Percentiles rank a stretch among this genome's conserved stretches.
Conservation (phyloP, 92 coral and sea anemone species). For the Micromussa lordhowensis region DNA sequence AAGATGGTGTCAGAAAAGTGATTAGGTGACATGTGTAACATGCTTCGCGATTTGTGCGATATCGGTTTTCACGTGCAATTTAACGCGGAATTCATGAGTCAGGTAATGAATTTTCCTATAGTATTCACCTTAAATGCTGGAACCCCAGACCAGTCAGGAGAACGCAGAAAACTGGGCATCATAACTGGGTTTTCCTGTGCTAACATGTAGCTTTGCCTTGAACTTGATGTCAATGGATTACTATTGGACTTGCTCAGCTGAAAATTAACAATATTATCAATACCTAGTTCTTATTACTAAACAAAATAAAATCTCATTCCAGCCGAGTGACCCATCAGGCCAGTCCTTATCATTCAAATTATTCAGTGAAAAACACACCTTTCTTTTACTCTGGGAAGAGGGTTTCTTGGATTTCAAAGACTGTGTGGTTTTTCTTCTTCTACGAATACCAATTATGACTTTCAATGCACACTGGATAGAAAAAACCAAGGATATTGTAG, state of each 20-base stretch:
- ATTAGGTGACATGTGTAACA: no score
- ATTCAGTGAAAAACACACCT: conserved; percentile 35
- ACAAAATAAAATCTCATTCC: no score
- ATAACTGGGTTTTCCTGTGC: conserved; percentile 33
- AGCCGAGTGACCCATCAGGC: no score
- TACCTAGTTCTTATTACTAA: no score
- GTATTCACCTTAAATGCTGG: conserved; percentile 35
- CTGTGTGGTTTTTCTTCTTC: conserved; percentile 70
- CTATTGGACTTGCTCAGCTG: conserved; percentile 25
- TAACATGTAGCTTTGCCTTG: conserved; percentile 14
- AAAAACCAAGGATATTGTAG: not conserved
- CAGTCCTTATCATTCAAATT: not conserved
- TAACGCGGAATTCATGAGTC: no score
- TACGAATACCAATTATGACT: conserved; percentile 61
- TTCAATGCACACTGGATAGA: conserved; percentile 70
- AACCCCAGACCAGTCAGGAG: conserved; percentile 53
- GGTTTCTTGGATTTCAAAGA: conserved; percentile 57
- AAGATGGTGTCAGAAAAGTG: no score
- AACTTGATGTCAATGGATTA: conserved; percentile 21
- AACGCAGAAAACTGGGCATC: not conserved
- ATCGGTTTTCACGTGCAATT: no score
- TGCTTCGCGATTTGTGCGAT: no score
- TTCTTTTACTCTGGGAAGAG: conserved; percentile 35
- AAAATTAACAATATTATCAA: not conserved
- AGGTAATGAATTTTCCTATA: no score